A percentile compares a stretch with the other conserved stretches of the same genome.
Conservation (phyloP, 1,140 invertebrate species). For the Drosophila malerkotliana region DNA sequence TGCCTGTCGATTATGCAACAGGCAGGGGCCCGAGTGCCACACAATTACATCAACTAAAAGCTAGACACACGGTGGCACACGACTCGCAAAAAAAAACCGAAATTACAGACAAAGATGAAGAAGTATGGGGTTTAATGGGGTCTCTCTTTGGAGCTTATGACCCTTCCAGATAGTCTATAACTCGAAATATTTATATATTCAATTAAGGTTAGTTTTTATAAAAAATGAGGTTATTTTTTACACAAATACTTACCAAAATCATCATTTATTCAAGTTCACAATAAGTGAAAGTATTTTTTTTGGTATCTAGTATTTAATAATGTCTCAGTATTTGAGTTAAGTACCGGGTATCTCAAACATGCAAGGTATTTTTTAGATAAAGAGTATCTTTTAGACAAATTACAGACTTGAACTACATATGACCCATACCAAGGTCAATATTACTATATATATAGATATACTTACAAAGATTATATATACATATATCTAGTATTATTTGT, state of each 20-base stretch:
- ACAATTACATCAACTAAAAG: slow-evolving; percentile 51
- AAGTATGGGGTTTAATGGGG: not conserved
- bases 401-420: not conserved
- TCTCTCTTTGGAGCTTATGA: not conserved
- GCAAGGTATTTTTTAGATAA: not conserved
- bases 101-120: slow-evolving; percentile 7
- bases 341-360: not conserved
- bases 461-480: not conserved
- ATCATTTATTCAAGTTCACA: too few species aligned
- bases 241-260: not conserved
- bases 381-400: not conserved
- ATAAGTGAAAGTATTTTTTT: too few species aligned
- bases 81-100: not conserved
- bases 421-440: not conserved
- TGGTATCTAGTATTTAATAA: too few species aligned
- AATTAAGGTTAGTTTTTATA: too few species aligned
- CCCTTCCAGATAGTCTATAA: too few species aligned
- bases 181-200: too few species aligned
- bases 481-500: not conserved
- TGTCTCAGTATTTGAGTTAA: too few species aligned
- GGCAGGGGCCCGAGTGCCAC: slow-evolving; percentile 49
- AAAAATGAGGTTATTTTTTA: too few species aligned
- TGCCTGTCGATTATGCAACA: slow-evolving; percentile 27
- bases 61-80: slow-evolving; percentile 16
- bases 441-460: not conserved